Percentiles rank a stretch among this genome's conserved stretches.
Conservation (phyloP, 2,888 invertebrate species). For the Apamea sordens region DNA sequence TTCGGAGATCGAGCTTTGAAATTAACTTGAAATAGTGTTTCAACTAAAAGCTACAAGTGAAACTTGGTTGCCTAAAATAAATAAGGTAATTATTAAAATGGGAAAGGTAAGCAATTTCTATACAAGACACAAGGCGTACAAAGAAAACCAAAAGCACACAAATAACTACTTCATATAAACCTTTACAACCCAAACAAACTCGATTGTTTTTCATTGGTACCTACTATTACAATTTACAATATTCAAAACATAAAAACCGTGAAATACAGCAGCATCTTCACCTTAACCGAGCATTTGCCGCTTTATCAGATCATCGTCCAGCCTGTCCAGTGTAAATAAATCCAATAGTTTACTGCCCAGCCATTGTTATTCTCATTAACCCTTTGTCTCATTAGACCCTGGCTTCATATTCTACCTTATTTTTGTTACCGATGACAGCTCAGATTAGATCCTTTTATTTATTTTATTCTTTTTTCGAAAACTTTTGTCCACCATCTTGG, state of each 20-base stretch:
- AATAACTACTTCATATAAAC: background rate
- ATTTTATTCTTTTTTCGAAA: constrained; percentile 66
- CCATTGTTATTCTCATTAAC: constrained; percentile 90
- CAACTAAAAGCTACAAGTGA: background rate
- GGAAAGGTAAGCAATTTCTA: background rate
- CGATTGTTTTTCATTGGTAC: background rate
- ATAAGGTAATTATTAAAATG: background rate
- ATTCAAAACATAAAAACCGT: constrained; percentile 12
- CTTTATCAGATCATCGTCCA: constrained; percentile 86
- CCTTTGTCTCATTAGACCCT: constrained; percentile 89
- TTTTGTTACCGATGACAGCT: constrained; percentile 85
- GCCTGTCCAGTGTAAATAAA: constrained; percentile 86
- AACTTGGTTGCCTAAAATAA: background rate
- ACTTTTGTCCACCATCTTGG: constrained; percentile 72
- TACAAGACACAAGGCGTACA: background rate
- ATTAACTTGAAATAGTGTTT: background rate
- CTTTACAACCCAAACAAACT: background rate
- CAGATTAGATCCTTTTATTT: constrained; percentile 82
- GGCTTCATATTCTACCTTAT: constrained; percentile 86
- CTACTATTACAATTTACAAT: background rate
- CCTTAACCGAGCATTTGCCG: constrained; percentile 83
- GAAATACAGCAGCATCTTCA: constrained; percentile 59
- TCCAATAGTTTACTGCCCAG: constrained; percentile 87
- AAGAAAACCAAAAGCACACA: background rate
- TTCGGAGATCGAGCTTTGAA: background rate